phyloP scores from a whole-genome alignment of 2,888 invertebrate genomes.

The Epistrophe grossulariae region DNA sequence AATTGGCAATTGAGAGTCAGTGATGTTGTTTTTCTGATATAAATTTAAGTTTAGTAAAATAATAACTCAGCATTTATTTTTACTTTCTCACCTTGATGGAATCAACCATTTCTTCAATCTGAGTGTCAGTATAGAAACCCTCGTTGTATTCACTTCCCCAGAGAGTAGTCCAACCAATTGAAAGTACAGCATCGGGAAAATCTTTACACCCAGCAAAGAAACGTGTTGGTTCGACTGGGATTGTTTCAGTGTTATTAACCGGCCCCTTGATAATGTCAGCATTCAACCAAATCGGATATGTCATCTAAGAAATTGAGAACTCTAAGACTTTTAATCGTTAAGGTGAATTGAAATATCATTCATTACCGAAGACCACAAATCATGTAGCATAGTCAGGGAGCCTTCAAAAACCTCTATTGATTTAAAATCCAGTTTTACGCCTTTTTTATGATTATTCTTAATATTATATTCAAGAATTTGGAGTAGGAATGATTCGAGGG shows the following conservation, averaged over 20 bases:
- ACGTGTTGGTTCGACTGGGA: constrained; percentile 86
- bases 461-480: constrained; percentile 85
- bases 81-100: constrained; percentile 83
- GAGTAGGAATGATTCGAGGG: constrained; percentile 89
- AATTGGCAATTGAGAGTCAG: constrained; percentile 86
- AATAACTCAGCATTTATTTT: background rate
- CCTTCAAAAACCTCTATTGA: constrained; percentile 89
- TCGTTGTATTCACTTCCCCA: constrained; percentile 85
- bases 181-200: constrained; percentile 88
- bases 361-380: constrained; percentile 83
- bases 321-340: background rate
- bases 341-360: constrained; percentile 41
- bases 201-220: constrained; percentile 87
- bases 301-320: constrained; percentile 84
- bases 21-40: constrained; percentile 78
- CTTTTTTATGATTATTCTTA: constrained; percentile 85
- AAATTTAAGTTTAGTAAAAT: background rate
- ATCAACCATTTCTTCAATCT: constrained; percentile 89
- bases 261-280: constrained; percentile 93
- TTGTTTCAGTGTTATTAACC: constrained; percentile 85
- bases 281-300: constrained; percentile 93
- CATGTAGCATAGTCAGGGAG: constrained; percentile 84
- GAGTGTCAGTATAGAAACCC: constrained; percentile 86
- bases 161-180: constrained; percentile 94
- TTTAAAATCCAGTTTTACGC: constrained; percentile 95